Evolutionary conservation across 2,888 invertebrate genomes (phyloP).

Genomic region (Metacarcinus magister): DNA sequence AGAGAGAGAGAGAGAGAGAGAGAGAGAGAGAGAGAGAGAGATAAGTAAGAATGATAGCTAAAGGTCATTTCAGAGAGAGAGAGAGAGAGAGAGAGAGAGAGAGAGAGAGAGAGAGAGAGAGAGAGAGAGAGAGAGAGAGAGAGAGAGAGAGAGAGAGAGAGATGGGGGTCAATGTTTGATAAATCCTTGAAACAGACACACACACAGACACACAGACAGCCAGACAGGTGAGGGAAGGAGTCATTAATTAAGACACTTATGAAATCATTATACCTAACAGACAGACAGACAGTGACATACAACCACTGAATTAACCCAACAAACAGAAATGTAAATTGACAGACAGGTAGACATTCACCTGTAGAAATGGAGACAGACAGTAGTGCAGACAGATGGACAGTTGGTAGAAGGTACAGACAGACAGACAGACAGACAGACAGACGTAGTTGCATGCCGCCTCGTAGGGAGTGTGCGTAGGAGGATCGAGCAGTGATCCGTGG

Average conservation of each 20-base stretch:
- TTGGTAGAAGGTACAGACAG: not conserved
- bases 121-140: conserved; percentile 34
- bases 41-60: too few species aligned
- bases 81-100: conserved; percentile 34
- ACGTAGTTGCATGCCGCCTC: not conserved
- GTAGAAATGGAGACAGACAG: not conserved
- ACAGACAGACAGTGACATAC: too few species aligned
- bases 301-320: too few species aligned
- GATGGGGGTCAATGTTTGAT: not conserved
- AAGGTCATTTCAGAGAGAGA: not conserved
- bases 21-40: conserved; percentile 22
- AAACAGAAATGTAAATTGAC: not conserved
- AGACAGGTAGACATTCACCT: not conserved
- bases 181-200: not conserved
- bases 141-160: conserved; percentile 38
- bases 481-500: conserved; percentile 55
- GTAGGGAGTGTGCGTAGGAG: not conserved
- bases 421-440: not conserved
- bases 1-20: conserved; percentile 16
- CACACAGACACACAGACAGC: not conserved
- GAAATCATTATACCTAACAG: too few species aligned
- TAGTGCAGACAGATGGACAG: not conserved
- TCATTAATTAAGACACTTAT: too few species aligned
- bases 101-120: conserved; percentile 38
- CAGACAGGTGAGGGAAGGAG: not conserved